Percentiles rank a stretch among this genome's conserved stretches.
Evolutionary conservation across 2,888 invertebrate species (phyloP).

Genomic region (Lymantria monacha): DNA sequence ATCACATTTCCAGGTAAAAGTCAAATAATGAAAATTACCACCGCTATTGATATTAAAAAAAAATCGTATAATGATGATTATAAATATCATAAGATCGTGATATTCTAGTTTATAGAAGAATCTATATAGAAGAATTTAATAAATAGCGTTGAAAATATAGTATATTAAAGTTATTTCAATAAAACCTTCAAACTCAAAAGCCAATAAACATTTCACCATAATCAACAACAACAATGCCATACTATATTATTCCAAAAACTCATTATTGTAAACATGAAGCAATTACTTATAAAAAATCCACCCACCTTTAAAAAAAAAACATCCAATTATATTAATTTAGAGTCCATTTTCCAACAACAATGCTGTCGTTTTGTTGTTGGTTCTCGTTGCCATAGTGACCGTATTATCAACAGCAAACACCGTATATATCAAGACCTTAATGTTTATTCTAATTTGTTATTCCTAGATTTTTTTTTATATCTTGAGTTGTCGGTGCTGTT

Average conservation of each 20-base stretch:
- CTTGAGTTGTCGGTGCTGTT: not conserved
- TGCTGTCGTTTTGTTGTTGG: constrained; percentile 41
- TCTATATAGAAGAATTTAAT: too few species aligned
- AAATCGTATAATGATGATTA: too few species aligned
- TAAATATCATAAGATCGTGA: too few species aligned
- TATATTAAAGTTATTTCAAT: constrained; percentile 7
- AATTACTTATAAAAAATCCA: constrained; percentile 25
- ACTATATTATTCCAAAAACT: constrained; percentile 17
- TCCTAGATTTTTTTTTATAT: not conserved
- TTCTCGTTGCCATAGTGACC: constrained; percentile 47
- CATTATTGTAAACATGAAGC: constrained; percentile 5
- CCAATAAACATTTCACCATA: constrained; percentile 1
- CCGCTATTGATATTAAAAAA: too few species aligned
- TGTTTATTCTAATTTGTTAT: constrained; percentile 27
- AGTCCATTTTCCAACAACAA: constrained; percentile 12
- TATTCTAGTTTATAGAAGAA: too few species aligned
- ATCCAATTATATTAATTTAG: not conserved
- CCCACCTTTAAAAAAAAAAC: constrained; percentile 4
- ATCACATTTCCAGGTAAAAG: too few species aligned
- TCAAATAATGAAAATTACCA: too few species aligned
- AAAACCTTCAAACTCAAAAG: constrained; percentile 4
- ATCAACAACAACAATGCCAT: constrained; percentile 5
- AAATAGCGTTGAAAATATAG: too few species aligned
- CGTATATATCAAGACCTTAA: constrained; percentile 27
- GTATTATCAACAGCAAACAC: constrained; percentile 15